A percentile compares a stretch with the other conserved stretches of the same genome.
phyloP scores from a whole-genome alignment of 2,797 vertebrate species.

The Acropternis orthonyx region DNA sequence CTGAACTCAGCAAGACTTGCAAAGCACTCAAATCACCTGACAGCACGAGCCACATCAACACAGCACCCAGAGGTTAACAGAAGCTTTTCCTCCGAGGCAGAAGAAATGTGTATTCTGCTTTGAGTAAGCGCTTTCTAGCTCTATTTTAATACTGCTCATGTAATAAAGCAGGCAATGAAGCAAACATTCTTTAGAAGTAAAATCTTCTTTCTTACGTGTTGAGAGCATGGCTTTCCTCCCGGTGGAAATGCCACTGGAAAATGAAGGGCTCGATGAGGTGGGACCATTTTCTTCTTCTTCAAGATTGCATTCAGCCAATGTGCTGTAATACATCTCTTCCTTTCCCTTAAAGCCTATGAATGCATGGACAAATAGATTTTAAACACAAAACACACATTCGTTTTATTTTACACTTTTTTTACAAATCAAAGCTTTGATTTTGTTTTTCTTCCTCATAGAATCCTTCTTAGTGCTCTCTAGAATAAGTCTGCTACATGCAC shows the following conservation, averaged over 20 bases:
- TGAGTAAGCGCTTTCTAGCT: not conserved
- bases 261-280: slow-evolving; percentile 91
- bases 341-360: slow-evolving; percentile 88
- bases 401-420: not conserved
- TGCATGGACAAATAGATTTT: not conserved
- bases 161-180: not conserved
- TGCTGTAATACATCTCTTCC: slow-evolving; percentile 92
- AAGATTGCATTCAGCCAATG: slow-evolving; percentile 94
- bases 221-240: slow-evolving; percentile 93
- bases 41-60: not conserved
- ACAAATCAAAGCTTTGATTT: not conserved
- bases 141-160: not conserved
- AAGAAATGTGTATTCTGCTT: not conserved
- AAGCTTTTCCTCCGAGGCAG: not conserved
- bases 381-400: not conserved
- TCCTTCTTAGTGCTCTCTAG: not conserved
- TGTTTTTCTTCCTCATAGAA: not conserved
- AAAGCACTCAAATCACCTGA: not conserved
- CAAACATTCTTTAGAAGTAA: not conserved
- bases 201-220: slow-evolving; percentile 83
- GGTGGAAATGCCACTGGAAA: slow-evolving; percentile 95
- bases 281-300: slow-evolving; percentile 92
- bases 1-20: not conserved
- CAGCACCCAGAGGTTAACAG: not conserved
- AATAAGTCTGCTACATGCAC: not conserved